Evolutionary conservation across 2,888 invertebrate species (phyloP).

Genomic region (Lasioglossum oenotherae): DNA sequence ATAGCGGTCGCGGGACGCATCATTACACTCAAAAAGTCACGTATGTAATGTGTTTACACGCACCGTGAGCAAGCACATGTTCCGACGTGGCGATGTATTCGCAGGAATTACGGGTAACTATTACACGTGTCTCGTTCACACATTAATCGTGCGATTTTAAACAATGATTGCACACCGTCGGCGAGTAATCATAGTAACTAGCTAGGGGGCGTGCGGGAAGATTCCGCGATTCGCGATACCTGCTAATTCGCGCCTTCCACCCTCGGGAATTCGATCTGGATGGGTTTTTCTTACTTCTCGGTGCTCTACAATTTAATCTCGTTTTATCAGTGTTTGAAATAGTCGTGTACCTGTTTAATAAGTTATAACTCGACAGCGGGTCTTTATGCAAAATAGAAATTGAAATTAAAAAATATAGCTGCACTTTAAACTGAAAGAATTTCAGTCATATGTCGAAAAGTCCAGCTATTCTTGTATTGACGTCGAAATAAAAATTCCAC

Average conservation of each 20-base stretch:
- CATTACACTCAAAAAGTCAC: background rate
- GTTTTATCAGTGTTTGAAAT: no score
- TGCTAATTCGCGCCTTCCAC: background rate
- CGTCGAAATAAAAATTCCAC: no score
- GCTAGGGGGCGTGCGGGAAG: background rate
- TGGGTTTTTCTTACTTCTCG: background rate
- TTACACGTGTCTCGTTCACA: background rate
- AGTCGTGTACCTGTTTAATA: no score
- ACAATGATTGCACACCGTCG: background rate
- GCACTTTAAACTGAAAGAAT: no score
- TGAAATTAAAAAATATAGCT: no score
- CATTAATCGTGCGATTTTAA: background rate
- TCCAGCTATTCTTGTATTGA: no score
- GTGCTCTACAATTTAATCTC: background rate
- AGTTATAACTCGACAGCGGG: no score
- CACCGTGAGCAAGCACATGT: background rate
- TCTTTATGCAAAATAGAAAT: no score
- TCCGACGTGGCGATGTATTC: background rate
- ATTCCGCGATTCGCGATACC: background rate
- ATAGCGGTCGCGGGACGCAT: background rate
- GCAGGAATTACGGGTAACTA: background rate
- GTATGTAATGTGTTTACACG: background rate
- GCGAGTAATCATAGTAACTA: background rate
- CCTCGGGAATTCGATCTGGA: background rate
- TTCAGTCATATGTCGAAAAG: no score